Evolutionary conservation across 2,113 vertebrate species (phyloP), one percentile per base, ranked within the genome.

Genomic region (Muntiacus reevesi): DNA sequence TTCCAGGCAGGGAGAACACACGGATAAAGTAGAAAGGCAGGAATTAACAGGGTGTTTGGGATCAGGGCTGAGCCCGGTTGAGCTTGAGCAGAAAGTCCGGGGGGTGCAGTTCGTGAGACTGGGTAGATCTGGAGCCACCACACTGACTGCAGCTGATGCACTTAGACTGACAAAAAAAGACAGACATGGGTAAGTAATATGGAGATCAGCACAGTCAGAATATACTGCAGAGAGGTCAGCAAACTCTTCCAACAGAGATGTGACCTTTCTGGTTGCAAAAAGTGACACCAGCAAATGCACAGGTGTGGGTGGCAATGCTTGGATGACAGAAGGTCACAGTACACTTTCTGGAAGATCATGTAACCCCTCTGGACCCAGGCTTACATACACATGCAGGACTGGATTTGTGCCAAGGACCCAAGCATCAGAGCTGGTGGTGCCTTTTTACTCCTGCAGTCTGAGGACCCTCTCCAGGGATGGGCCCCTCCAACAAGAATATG

Each of bases 201-300:
- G 5, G 45, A 28, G 57, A 11, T 59, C 23, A 1, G 21, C 36
- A n/a, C 28, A 5, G 5, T 28, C 14, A 50, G 67, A 43, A 36
- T 23, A 12, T 5, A 28, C 10, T 45, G 1, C 14, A 14, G 3
- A 28, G 36, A 91, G 14, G 40, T 52, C 23, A 33, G 2, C 52
- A 28, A 2, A 43, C 30, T 52, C 25, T 45, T 74, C 40, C 64
- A 47, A 1, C 0, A 3, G 15, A 59, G 17, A 25, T 19, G 2
- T 43, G 36, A 89, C 52, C 81, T 90, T 82, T 21, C 50, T 36
- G 50, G 4, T 54, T 2, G 4, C 74, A 64, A 8, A 74, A 71
- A 55, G 1, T 10, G 25, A 45, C 8, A 13, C 79, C 23, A 15
- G 5, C 52, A 54, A 81, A 9, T 57, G 23, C 59, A 74, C 10